phyloP scores from a whole-genome alignment of 2,113 vertebrate species.

The Neolamprologus hecqui region DNA sequence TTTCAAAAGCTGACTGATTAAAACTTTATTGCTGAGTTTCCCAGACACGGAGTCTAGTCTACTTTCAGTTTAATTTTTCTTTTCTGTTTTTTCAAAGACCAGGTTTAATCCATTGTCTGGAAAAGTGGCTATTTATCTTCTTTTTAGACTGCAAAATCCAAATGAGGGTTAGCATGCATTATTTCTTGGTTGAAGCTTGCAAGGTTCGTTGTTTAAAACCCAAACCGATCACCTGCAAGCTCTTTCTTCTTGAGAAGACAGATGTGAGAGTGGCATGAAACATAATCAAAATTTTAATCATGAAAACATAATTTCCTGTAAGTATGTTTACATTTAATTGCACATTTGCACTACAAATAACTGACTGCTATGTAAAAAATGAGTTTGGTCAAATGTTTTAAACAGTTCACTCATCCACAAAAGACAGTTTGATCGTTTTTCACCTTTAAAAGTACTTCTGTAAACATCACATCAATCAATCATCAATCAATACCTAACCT shows the following conservation, averaged over 20 bases:
- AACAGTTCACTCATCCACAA: not conserved
- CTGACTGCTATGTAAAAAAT: not conserved
- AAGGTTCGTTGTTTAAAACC: not conserved
- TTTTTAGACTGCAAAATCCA: not conserved
- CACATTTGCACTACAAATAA: not conserved
- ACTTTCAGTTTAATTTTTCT: not conserved
- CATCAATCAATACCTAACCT: not conserved
- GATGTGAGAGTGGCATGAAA: not conserved
- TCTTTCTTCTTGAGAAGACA: not conserved
- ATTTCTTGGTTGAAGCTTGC: not conserved
- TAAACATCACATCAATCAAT: not conserved
- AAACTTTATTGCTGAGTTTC: not conserved
- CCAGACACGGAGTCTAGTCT: not conserved
- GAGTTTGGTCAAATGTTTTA: not conserved
- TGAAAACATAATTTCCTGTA: not conserved
- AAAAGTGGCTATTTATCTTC: not conserved
- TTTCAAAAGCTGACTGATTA: not conserved
- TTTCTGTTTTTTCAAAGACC: not conserved
- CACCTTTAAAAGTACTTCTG: not conserved
- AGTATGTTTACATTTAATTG: not conserved
- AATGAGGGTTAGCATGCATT: not conserved
- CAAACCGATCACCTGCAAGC: not conserved
- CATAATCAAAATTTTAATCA: not conserved
- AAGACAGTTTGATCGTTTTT: not conserved
- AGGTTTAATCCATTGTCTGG: not conserved